These are phyloP conservation scores for Triops longicaudatus DNA, from an alignment of 1,140 invertebrate species.

Conservation along the genomic window DNA sequence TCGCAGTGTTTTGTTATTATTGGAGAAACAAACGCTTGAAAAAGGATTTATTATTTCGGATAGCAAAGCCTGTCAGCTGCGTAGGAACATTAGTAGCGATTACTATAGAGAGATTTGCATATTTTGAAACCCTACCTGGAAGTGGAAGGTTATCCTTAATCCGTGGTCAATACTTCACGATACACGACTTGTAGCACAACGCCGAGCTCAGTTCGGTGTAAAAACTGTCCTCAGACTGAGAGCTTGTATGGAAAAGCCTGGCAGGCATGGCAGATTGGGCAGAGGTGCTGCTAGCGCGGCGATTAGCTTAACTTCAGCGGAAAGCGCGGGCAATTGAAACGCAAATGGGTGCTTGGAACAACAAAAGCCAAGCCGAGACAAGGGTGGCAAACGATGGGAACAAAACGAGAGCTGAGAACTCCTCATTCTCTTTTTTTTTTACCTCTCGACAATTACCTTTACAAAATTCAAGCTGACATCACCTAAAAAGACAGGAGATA, in stretches of 20 bases:
- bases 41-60: too few relatives aligned
- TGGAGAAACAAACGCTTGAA: too few relatives aligned
- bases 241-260: not conserved
- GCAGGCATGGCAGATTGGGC: not conserved
- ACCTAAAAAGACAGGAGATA: not conserved
- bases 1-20: too few relatives aligned
- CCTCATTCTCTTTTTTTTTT: not conserved
- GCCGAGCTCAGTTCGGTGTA: not conserved
- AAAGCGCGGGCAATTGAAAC: constrained; percentile 10
- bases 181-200: not conserved
- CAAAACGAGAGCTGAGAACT: not conserved
- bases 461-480: not conserved
- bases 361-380: not conserved
- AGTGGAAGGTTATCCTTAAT: not conserved
- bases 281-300: not conserved
- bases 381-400: not conserved
- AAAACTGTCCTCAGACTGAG: not conserved
- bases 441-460: not conserved
- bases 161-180: not conserved
- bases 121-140: not conserved
- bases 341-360: not conserved
- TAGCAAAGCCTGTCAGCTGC: too few relatives aligned
- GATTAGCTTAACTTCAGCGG: not conserved
- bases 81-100: too few relatives aligned
- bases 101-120: too few relatives aligned